Evolutionary conservation across 2,888 invertebrate genomes (phyloP), one percentile per base, ranked within the genome.

Genomic region (Dyspetes luteomarginatus): DNA sequence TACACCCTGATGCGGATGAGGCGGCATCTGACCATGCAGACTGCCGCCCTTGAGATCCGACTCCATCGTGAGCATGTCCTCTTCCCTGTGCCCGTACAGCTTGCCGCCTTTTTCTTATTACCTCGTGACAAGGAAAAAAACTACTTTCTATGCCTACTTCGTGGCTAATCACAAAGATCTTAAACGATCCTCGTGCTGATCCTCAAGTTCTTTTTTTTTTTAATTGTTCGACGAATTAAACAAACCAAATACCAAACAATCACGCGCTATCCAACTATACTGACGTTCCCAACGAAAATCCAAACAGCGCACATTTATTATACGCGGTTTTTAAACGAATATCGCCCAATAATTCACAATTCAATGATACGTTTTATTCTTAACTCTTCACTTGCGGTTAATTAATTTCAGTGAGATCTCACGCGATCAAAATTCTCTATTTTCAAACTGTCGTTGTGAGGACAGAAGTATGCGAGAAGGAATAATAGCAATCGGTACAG

Each of bases 21-120:
- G 96, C 91, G 97, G 97, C 95, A 96, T 96, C 88, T 95, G 96
- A 89, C 95, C 97, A 92, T 97, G 97, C 92, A 97, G 93, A 93
- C 95, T 96, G 93, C 97, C 96, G 93, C 97, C 97, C 92, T 97
- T 97, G 93, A 97, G 94, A 93, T 97, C 97, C 93, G 96, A 94
- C 95, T 97, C 97, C 97, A 97, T 97, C 93, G 97, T 97, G 93
- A 97, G 94, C 97, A 97, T 97, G 91, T 96, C 96, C 93, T 95
- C 95, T 94, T 95, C 96, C 95, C 95, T 94, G 93, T 95, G 95
- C 93, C 95, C 95, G 95, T 95, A 96, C 96, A 96, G 96, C 93
- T 96, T 96, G 96, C 93, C 93, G 94, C 82, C 83, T 86, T 90
- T 90, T 85, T 86, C 71, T 78, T 75, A 12, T 58, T 62, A 43